Base-by-base conservation (phyloP, 2,797 vertebrate species). In the Coendou prehensilis region DNA sequence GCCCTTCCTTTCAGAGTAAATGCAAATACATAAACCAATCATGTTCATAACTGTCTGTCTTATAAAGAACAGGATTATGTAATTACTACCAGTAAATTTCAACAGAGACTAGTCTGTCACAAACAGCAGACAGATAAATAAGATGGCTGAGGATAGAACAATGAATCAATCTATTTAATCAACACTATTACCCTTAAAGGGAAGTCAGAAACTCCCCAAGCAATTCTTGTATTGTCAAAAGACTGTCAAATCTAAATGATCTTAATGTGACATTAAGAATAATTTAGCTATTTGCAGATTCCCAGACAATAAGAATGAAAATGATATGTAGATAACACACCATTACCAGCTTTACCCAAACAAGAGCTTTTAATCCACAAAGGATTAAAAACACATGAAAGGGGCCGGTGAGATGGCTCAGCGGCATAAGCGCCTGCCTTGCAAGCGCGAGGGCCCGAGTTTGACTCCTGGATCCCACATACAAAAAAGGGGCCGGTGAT, bases 261-360 rank as follows among this genome's bases (percentile, higher is more conserved):
- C 63, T 89, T 26, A 94, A 86, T 59, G 88, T 93, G 92, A 33
- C 41, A 92, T 85, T 97, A 86, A 1, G 1, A 28, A 97, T 71
- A 97, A 94, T 98, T 98, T 96, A 94, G 80, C 67, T 95, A 11
- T 97, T 97, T 96, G 33, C 76, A 97, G 1, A 20, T 94, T 97
- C 84, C 56, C 91, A 95, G 87, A 91, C 57, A 97, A 97, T 93
- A 15, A 98, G 91, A 97, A 97, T 94, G 83, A 97, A 97, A 98
- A 97, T 97, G 81, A 98, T 95, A 87, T 50, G n/a, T 71, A 98
- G 95, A 94, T 98, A 95, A 97, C 93, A 97, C 87, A 93, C 64
- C 76, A 98, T 8, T 97, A 95, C 96, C 86, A 97, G 92, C 97
- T 95, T 98, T 97, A 96, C 93, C 95, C 97, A 95, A 98, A 97